phyloP scores from a whole-genome alignment of 2,797 vertebrate species.

The Kryptopterus vitreolus region DNA sequence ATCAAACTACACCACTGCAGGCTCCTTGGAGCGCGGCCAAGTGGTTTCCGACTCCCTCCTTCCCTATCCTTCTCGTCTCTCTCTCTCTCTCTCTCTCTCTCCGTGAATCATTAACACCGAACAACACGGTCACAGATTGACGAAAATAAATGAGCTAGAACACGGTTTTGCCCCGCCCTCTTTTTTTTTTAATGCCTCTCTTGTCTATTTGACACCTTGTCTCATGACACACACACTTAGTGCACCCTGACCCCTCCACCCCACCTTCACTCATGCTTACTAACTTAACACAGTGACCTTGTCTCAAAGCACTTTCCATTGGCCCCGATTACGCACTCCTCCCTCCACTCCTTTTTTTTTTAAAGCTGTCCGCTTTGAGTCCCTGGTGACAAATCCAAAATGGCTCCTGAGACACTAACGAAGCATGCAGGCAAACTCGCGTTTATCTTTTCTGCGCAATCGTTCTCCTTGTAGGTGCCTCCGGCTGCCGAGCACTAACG shows the following conservation, averaged over 20 bases:
- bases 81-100: slow-evolving; percentile 40
- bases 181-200: slow-evolving; percentile 13
- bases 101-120: slow-evolving; percentile 59
- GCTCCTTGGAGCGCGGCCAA: slow-evolving; percentile 55
- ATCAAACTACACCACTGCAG: slow-evolving; percentile 43
- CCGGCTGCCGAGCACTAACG: slow-evolving; percentile 29
- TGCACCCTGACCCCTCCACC: background rate
- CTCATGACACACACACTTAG: too few relatives aligned
- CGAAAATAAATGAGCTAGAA: slow-evolving; percentile 56
- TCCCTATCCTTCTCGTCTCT: slow-evolving; percentile 45
- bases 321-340: slow-evolving; percentile 30
- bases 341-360: slow-evolving; percentile 49
- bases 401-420: slow-evolving; percentile 27
- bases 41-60: slow-evolving; percentile 33
- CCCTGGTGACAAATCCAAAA: slow-evolving; percentile 43
- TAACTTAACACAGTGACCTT: slow-evolving; percentile 41
- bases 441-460: slow-evolving; percentile 46
- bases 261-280: slow-evolving; percentile 1
- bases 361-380: slow-evolving; percentile 30
- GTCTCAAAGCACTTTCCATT: slow-evolving; percentile 39
- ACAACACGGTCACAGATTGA: slow-evolving; percentile 44
- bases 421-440: slow-evolving; percentile 15
- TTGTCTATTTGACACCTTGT: slow-evolving; percentile 10
- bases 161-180: slow-evolving; percentile 32
- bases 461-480: slow-evolving; percentile 23